Percentiles rank a stretch among this genome's conserved stretches.
Evolutionary conservation across 2,797 vertebrate species (phyloP).

Genomic region (Onychomys leucogaster): DNA sequence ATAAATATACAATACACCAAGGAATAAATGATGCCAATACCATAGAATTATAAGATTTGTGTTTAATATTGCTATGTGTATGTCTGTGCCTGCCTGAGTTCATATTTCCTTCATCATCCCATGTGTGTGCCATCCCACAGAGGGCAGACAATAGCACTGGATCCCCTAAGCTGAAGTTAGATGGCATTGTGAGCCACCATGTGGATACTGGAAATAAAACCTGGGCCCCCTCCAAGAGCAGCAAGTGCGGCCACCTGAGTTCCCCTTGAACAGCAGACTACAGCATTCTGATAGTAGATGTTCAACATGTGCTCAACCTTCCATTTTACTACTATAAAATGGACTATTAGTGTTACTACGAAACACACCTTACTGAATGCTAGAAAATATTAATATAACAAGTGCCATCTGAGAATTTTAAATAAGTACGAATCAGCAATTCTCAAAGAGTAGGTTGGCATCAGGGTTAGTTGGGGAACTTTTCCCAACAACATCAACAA

Average conservation of each 20-base stretch:
- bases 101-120: background rate
- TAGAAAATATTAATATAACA: slow-evolving; percentile 30
- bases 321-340: background rate
- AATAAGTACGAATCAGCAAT: slow-evolving; percentile 19
- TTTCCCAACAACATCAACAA: slow-evolving; percentile 18
- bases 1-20: slow-evolving; percentile 41
- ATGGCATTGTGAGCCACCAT: background rate
- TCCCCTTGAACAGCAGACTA: slow-evolving; percentile 15
- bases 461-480: background rate
- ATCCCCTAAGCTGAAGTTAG: background rate
- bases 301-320: background rate
- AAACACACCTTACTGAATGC: background rate
- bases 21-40: slow-evolving; percentile 37
- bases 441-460: background rate
- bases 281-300: background rate
- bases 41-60: slow-evolving; percentile 1
- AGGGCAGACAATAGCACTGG: background rate
- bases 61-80: background rate
- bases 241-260: no score
- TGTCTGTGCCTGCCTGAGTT: background rate
- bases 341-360: background rate
- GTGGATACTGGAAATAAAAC: background rate
- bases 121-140: no score
- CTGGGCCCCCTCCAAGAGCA: background rate
- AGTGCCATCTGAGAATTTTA: slow-evolving; percentile 7